Conservation (phyloP, 35 echinoderm and acorn worm genomes). For the Chiridota heheva region DNA sequence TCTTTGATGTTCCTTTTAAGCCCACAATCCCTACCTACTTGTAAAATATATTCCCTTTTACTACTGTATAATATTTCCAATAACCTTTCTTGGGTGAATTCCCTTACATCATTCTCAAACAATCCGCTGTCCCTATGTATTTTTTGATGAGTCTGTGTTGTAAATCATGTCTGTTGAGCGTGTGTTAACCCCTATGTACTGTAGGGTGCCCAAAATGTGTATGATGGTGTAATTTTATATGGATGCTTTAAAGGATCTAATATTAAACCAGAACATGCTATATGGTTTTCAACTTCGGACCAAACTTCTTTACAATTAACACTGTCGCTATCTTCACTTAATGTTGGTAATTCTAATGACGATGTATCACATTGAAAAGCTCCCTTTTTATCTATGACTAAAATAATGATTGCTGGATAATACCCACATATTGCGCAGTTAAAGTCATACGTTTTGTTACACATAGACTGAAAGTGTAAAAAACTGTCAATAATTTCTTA, state of each 20-base stretch:
- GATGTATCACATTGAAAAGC: conserved; percentile 18
- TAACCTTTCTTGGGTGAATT: conserved; percentile 30
- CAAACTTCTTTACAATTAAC: conserved; percentile 18
- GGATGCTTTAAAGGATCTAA: not conserved
- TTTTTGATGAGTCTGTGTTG: conserved; percentile 28
- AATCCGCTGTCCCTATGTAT: conserved; percentile 13
- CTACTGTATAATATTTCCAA: conserved; percentile 27
- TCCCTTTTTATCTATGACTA: conserved; percentile 30
- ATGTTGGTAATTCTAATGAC: not conserved
- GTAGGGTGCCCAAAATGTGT: conserved; percentile 24
- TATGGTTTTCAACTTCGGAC: not conserved
- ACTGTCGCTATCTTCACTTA: conserved; percentile 14
- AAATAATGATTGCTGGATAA: not conserved
- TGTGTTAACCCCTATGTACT: conserved; percentile 7
- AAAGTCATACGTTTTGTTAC: not conserved
- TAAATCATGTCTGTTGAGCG: not conserved
- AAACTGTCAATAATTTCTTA: conserved; percentile 20
- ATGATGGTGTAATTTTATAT: conserved; percentile 17
- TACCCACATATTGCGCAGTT: conserved; percentile 29
- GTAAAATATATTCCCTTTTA: conserved; percentile 1
- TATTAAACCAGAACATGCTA: not conserved
- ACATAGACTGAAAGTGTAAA: conserved; percentile 18
- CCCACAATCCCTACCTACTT: not conserved
- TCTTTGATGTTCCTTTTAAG: not conserved
- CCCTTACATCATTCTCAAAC: conserved; percentile 2